These are phyloP conservation scores for Sarcophaga variegata DNA, from an alignment of 2,888 invertebrate genomes.

Conservation along the genomic window DNA sequence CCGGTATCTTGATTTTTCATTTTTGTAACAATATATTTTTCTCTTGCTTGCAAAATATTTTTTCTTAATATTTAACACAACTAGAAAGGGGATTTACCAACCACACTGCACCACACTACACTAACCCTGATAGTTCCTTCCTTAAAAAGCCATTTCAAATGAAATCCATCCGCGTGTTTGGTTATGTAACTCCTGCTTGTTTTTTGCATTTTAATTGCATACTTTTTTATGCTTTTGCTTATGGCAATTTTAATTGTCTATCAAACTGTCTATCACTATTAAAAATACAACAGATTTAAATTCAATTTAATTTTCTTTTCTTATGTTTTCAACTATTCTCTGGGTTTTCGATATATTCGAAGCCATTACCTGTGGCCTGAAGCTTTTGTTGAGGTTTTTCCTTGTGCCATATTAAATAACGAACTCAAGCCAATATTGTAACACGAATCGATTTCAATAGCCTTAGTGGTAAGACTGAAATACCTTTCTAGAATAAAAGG, in stretches of 20 bases:
- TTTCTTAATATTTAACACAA: too few relatives aligned
- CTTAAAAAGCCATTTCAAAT: background rate
- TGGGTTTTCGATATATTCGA: background rate
- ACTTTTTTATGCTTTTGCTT: background rate
- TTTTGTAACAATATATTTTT: too few relatives aligned
- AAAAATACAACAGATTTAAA: conserved; percentile 11
- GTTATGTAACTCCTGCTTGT: background rate
- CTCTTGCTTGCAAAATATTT: too few relatives aligned
- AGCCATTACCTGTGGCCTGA: conserved; percentile 17
- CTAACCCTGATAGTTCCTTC: too few relatives aligned
- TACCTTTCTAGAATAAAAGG: too few relatives aligned
- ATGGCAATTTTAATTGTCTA: conserved; percentile 37
- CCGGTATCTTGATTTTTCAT: too few relatives aligned
- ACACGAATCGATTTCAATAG: conserved; percentile 43
- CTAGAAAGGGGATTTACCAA: too few relatives aligned
- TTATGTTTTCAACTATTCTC: background rate
- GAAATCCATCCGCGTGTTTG: conserved; percentile 3
- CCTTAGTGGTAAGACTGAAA: background rate
- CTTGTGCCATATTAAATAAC: conserved; percentile 33
- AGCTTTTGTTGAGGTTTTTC: conserved; percentile 33
- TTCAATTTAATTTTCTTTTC: conserved; percentile 20
- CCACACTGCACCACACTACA: too few relatives aligned
- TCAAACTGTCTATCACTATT: conserved; percentile 22
- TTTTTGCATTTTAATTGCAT: background rate
- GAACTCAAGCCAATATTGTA: conserved; percentile 18